These are phyloP conservation scores for Rhagologus leucostigma DNA, from an alignment of 2,113 vertebrate genomes.

Conservation along the genomic window DNA sequence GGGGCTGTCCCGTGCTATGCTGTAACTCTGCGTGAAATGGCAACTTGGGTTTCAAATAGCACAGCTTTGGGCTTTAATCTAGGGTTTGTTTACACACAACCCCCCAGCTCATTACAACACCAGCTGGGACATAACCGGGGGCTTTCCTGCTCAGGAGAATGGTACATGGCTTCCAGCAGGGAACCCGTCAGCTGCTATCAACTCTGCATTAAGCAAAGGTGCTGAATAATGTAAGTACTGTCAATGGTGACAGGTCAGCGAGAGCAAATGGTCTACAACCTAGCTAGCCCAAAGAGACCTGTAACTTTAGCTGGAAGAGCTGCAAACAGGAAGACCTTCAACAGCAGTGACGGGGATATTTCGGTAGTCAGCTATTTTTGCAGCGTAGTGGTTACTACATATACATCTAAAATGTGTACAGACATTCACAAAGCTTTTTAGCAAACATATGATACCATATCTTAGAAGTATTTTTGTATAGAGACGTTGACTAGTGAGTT, in stretches of 20 bases:
- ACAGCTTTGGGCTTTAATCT: background rate
- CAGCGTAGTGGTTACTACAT: background rate
- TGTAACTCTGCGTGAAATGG: background rate
- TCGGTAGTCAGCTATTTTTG: background rate
- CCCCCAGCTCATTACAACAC: background rate
- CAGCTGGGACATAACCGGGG: background rate
- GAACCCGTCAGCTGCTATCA: background rate
- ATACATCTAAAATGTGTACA: background rate
- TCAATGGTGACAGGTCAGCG: background rate
- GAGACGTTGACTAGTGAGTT: background rate
- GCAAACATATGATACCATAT: background rate
- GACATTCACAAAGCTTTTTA: background rate
- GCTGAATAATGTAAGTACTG: background rate
- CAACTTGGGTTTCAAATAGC: background rate
- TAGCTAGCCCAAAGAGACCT: background rate
- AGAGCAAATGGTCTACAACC: background rate
- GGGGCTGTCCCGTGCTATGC: background rate
- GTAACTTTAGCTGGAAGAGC: background rate
- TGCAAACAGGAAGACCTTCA: background rate
- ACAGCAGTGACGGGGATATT: background rate
- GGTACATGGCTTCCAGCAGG: background rate
- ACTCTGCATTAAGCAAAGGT: background rate
- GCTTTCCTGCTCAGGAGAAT: background rate
- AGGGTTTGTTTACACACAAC: background rate
- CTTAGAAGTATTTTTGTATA: background rate